phyloP scores from a whole-genome alignment of 2,888 invertebrate species.

The Conops quadrifasciatus region DNA sequence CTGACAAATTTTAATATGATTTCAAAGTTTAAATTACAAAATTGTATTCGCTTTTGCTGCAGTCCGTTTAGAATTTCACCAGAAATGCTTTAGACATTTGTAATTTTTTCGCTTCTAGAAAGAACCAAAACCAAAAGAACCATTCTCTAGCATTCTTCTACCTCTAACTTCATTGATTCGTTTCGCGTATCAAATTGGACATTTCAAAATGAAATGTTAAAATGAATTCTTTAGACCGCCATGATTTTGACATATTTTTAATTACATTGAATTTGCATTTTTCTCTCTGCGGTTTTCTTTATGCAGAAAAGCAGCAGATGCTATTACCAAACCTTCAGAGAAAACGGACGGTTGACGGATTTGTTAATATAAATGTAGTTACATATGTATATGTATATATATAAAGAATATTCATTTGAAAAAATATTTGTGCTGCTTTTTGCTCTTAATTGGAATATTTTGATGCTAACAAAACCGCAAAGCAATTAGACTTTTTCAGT shows the following conservation, averaged over 20 bases:
- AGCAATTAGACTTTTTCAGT: no score
- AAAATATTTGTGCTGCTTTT: no score
- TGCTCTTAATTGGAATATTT: no score
- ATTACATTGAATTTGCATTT: slow-evolving; percentile 18
- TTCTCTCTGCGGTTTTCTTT: slow-evolving; percentile 5
- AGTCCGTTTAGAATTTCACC: no score
- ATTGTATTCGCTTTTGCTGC: no score
- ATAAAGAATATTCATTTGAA: no score
- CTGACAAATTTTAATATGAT: no score
- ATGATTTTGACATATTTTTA: slow-evolving; percentile 29
- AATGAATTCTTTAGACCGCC: background rate
- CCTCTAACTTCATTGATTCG: slow-evolving; percentile 25
- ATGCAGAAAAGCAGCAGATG: background rate
- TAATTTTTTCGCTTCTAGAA: no score
- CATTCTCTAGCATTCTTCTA: background rate
- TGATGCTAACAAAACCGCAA: no score
- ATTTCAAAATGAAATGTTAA: slow-evolving; percentile 22
- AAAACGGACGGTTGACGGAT: background rate
- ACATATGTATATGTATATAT: background rate
- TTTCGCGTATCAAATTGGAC: slow-evolving; percentile 23
- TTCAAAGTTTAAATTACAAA: no score
- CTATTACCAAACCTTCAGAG: background rate
- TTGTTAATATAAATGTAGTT: background rate
- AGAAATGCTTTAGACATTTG: no score
- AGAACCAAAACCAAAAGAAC: no score